Conservation (phyloP, 2,797 vertebrate species). For the Acanthurus tractus region DNA sequence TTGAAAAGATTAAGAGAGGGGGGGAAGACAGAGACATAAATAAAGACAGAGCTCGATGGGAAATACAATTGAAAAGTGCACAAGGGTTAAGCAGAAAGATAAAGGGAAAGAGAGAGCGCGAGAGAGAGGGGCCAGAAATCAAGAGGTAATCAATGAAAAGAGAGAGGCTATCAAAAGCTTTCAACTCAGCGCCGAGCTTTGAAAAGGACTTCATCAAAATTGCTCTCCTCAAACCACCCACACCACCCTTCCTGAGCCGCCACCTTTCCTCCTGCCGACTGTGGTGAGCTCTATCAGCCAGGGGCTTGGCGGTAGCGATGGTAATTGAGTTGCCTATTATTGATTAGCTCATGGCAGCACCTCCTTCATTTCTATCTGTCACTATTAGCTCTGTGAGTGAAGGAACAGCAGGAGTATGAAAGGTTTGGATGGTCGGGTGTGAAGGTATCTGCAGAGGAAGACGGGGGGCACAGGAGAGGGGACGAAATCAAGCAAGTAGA, state of each 20-base stretch:
- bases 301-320: slow-evolving; percentile 53
- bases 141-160: slow-evolving; percentile 70
- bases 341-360: slow-evolving; percentile 67
- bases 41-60: slow-evolving; percentile 52
- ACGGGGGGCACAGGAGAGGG: neutral
- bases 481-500: neutral
- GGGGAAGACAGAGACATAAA: slow-evolving; percentile 52
- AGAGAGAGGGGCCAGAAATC: slow-evolving; percentile 47
- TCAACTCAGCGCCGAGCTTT: slow-evolving; percentile 63
- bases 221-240: slow-evolving; percentile 42
- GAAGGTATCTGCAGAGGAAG: slow-evolving; percentile 11
- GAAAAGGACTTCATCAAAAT: slow-evolving; percentile 81
- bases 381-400: slow-evolving; percentile 48
- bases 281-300: slow-evolving; percentile 66
- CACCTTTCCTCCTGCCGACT: slow-evolving; percentile 51
- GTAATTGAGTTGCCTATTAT: slow-evolving; percentile 78
- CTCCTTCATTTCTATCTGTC: slow-evolving; percentile 66
- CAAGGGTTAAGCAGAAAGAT: slow-evolving; percentile 58
- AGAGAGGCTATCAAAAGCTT: slow-evolving; percentile 73
- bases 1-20: slow-evolving; percentile 71
- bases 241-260: neutral
- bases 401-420: slow-evolving; percentile 3
- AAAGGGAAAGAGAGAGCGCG: slow-evolving; percentile 6
- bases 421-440: neutral
- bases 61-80: slow-evolving; percentile 58